Percentiles rank a stretch among this genome's conserved stretches.
Conservation (phyloP, 2,113 vertebrate genomes). For the Periophthalmodon schlosseri region DNA sequence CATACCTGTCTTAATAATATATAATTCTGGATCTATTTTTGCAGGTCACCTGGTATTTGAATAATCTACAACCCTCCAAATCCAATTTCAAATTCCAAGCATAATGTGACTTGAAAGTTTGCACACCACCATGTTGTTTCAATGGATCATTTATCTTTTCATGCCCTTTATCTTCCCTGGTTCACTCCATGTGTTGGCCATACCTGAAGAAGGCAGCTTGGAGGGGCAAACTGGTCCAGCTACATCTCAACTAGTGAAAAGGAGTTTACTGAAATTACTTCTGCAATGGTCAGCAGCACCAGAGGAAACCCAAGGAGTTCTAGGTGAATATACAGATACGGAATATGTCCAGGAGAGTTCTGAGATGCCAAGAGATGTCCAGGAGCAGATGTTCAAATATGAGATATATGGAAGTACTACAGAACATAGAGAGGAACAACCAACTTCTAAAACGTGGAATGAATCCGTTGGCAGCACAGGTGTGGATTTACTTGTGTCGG, state of each 20-base stretch:
- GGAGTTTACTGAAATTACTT: constrained; percentile 22
- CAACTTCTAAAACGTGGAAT: constrained; percentile 11
- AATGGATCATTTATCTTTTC: constrained; percentile 54
- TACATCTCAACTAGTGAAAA: background rate
- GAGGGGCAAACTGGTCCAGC: constrained; percentile 17
- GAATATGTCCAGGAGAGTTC: constrained; percentile 21
- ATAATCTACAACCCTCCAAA: constrained; percentile 42
- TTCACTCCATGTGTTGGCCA: constrained; percentile 18
- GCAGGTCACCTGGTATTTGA: constrained; percentile 28
- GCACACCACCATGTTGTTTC: constrained; percentile 52
- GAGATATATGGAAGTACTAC: constrained; percentile 23
- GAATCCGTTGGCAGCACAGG: background rate
- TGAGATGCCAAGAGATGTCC: constrained; percentile 13
- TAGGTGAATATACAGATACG: constrained; percentile 63
- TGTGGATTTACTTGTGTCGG: background rate
- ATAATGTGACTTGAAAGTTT: constrained; percentile 55
- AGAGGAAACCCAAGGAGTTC: constrained; percentile 60
- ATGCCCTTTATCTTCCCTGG: constrained; percentile 42
- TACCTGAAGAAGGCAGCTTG: constrained; percentile 35
- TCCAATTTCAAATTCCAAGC: constrained; percentile 18
- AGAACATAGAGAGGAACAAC: constrained; percentile 25
- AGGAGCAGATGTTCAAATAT: constrained; percentile 26
- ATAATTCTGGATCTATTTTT: background rate
- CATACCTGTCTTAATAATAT: background rate
- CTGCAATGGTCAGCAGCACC: constrained; percentile 44